These are phyloP conservation scores for Oophaga pumilio DNA, from an alignment of 2,113 vertebrate species.

Conservation along the genomic window DNA sequence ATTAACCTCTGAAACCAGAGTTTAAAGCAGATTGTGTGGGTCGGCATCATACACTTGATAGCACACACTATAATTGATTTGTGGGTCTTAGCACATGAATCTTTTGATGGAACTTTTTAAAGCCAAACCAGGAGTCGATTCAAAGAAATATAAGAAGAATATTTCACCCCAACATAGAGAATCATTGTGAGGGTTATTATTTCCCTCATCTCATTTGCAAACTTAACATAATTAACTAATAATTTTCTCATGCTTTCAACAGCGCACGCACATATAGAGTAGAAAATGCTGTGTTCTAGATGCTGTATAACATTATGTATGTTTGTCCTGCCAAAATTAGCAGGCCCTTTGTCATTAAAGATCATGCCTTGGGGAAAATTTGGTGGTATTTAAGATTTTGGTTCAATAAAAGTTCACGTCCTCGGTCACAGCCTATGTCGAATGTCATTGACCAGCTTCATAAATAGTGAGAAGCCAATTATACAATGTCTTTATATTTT, in stretches of 20 bases:
- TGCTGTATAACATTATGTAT: background rate
- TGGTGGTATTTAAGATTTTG: slow-evolving; percentile 1
- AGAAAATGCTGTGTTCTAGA: background rate
- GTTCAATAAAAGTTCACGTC: background rate
- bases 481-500: background rate
- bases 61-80: too few species aligned
- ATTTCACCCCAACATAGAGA: too few species aligned
- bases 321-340: too few species aligned
- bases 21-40: background rate
- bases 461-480: background rate
- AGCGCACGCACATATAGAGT: background rate
- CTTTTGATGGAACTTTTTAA: too few species aligned
- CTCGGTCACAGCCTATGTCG: background rate
- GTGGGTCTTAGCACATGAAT: too few species aligned
- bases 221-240: too few species aligned
- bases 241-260: background rate
- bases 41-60: too few species aligned
- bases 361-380: background rate
- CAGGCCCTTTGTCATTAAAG: background rate
- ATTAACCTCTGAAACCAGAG: too few species aligned
- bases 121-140: too few species aligned
- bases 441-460: background rate
- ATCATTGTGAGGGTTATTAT: too few species aligned
- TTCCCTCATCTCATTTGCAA: too few species aligned
- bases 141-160: too few species aligned